Conservation (phyloP, 2,888 invertebrate genomes). For the Laspeyria flexula region DNA sequence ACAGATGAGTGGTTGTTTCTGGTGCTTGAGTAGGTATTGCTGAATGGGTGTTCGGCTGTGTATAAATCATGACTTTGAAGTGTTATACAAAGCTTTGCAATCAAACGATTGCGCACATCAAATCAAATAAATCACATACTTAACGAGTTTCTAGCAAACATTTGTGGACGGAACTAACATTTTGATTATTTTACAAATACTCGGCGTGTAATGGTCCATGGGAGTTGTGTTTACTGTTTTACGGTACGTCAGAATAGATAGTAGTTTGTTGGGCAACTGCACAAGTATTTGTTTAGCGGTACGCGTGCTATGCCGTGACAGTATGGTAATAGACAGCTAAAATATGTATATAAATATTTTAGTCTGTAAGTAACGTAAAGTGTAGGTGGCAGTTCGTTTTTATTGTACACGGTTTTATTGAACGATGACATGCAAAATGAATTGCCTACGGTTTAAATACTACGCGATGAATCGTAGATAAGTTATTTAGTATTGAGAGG, state of each 20-base stretch:
- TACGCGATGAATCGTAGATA: slow-evolving; percentile 41
- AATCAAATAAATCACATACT: slow-evolving; percentile 77
- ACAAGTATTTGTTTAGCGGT: slow-evolving; percentile 74
- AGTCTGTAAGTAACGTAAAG: slow-evolving; percentile 53
- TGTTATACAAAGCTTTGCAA: slow-evolving; percentile 62
- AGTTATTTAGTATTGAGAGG: slow-evolving; percentile 43
- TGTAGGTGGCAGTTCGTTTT: slow-evolving; percentile 40
- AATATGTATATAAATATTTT: slow-evolving; percentile 74
- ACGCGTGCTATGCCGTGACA: slow-evolving; percentile 53
- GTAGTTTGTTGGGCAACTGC: slow-evolving; percentile 63
- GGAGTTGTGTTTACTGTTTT: slow-evolving; percentile 71
- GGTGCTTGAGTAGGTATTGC: too few relatives aligned
- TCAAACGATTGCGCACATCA: slow-evolving; percentile 72
- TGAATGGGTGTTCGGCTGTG: slow-evolving; percentile 31
- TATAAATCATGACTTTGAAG: slow-evolving; percentile 59
- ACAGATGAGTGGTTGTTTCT: slow-evolving; percentile 30
- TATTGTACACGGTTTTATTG: slow-evolving; percentile 56
- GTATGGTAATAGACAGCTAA: slow-evolving; percentile 65
- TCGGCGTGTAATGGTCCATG: slow-evolving; percentile 77
- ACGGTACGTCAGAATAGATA: slow-evolving; percentile 66
- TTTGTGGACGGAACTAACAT: slow-evolving; percentile 66
- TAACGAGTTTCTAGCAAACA: slow-evolving; percentile 79
- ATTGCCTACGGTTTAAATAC: slow-evolving; percentile 44
- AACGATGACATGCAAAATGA: slow-evolving; percentile 69
- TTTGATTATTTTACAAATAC: slow-evolving; percentile 82